Evolutionary conservation across 2,113 vertebrate genomes (phyloP).

Genomic region (Oxyura jamaicensis): DNA sequence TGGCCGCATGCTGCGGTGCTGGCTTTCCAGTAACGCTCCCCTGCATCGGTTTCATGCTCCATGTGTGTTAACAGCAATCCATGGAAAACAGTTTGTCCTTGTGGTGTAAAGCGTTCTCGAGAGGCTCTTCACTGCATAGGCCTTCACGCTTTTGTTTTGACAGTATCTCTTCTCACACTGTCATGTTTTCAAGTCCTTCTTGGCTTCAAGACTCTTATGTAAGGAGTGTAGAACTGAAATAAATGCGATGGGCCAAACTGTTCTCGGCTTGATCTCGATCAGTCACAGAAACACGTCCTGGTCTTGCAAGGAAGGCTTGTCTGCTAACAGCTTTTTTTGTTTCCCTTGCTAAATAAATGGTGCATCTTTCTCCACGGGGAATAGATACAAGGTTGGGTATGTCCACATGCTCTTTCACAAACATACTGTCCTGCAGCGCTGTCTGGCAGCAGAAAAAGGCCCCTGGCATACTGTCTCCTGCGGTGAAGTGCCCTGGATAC

Average conservation of each 20-base stretch:
- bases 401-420: neutral
- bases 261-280: neutral
- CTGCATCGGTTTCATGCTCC: neutral
- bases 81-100: neutral
- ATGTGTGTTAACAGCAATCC: neutral
- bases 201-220: neutral
- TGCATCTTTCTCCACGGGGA: neutral
- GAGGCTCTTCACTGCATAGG: neutral
- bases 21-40: neutral
- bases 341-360: neutral
- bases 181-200: slow-evolving; percentile 26
- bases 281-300: neutral
- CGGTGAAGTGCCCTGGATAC: neutral
- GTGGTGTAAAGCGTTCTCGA: neutral
- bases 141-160: slow-evolving; percentile 26
- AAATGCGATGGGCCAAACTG: neutral
- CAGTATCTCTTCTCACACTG: slow-evolving; percentile 32
- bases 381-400: neutral
- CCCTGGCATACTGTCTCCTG: neutral
- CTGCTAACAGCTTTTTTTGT: neutral
- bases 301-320: neutral
- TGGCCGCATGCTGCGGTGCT: neutral
- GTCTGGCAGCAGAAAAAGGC: neutral
- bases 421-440: neutral
- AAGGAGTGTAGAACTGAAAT: slow-evolving; percentile 7